Conservation (phyloP, 2,888 invertebrate species). For the Dilophus febrilis region DNA sequence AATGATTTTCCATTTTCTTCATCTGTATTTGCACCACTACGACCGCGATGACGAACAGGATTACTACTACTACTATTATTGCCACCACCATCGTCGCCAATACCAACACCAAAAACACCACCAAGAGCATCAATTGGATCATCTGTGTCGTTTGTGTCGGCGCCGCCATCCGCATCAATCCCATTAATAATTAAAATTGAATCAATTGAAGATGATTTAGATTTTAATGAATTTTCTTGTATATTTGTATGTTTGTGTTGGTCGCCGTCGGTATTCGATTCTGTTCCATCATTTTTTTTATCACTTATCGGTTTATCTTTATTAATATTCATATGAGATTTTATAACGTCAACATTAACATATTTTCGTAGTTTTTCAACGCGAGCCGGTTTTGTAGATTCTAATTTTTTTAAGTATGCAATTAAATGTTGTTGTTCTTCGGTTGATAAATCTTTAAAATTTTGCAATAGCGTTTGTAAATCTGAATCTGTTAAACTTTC, state of each 20-base stretch:
- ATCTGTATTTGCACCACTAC: conserved; percentile 9
- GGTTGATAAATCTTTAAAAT: conserved; percentile 60
- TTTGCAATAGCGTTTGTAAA: conserved; percentile 59
- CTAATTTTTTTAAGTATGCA: conserved; percentile 63
- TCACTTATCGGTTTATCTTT: neutral
- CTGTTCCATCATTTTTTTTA: neutral
- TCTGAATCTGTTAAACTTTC: conserved; percentile 66
- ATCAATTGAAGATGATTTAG: too few relatives aligned
- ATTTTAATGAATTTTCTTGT: neutral
- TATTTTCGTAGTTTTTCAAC: conserved; percentile 61
- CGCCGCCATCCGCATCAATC: too few relatives aligned
- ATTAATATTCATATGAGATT: conserved; percentile 6
- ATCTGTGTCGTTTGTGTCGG: too few relatives aligned
- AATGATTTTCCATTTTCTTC: conserved; percentile 13
- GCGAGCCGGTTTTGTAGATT: conserved; percentile 56
- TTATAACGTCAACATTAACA: conserved; percentile 39
- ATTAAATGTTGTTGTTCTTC: conserved; percentile 73
- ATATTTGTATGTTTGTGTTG: neutral
- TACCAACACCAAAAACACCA: too few relatives aligned
- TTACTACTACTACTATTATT: too few relatives aligned
- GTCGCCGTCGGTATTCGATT: neutral
- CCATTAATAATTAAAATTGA: neutral
- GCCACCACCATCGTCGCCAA: too few relatives aligned
- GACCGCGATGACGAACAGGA: neutral
- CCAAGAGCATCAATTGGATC: too few relatives aligned